Evolutionary conservation across 2,797 vertebrate species (phyloP).

Genomic region (Crocodylus rhombifer): DNA sequence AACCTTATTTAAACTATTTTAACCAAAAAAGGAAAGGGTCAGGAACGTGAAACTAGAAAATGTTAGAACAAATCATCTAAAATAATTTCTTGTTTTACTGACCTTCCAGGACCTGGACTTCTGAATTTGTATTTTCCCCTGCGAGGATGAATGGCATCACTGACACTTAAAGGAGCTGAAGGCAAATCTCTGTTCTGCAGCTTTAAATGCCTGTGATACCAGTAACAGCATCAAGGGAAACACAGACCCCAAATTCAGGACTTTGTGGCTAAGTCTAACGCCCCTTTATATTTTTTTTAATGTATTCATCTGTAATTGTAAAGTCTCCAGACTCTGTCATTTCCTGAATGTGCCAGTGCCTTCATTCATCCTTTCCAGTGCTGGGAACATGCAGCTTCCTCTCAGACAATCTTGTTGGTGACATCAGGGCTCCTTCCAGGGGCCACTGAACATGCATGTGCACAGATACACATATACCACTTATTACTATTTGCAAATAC

Average conservation of each 20-base stretch:
- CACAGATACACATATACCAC: no score
- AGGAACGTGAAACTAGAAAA: not conserved
- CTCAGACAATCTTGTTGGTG: accelerated
- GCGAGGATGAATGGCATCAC: not conserved
- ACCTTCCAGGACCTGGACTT: not conserved
- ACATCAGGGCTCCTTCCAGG: not conserved
- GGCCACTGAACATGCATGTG: not conserved
- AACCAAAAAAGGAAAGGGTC: not conserved
- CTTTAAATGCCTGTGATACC: not conserved
- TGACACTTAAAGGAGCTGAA: no score
- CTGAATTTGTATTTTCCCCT: not conserved
- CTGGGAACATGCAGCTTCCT: not conserved
- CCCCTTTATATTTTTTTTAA: not conserved
- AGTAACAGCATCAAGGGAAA: not conserved
- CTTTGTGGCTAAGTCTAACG: not conserved
- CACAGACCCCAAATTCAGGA: not conserved
- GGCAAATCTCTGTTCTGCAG: not conserved
- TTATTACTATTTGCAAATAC: no score
- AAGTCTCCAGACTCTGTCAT: not conserved
- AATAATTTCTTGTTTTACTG: not conserved
- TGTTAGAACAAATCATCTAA: not conserved
- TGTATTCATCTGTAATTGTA: not conserved
- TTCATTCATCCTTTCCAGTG: not conserved
- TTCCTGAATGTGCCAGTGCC: accelerated
- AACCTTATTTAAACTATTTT: not conserved